Evolutionary conservation across 2,797 vertebrate genomes (phyloP).

Genomic region (Tachyglossus aculeatus): DNA sequence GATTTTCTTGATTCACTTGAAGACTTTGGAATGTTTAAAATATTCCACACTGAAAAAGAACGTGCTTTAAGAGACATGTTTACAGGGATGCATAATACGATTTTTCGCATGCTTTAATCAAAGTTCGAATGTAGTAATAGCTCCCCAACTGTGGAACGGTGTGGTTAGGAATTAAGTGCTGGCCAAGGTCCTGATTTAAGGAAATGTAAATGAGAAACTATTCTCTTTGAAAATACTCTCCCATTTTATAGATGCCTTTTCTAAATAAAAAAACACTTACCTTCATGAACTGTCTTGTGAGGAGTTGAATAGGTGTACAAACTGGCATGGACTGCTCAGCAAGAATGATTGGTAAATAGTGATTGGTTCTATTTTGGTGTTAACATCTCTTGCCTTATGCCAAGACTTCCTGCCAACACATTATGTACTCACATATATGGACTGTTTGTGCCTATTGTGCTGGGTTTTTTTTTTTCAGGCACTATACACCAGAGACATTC

Average conservation of each 20-base stretch:
- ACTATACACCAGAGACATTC: too few species aligned
- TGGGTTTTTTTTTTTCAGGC: too few species aligned
- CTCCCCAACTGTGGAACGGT: too few species aligned
- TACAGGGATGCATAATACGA: not conserved
- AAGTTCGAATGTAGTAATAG: not conserved
- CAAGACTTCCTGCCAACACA: too few species aligned
- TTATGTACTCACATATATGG: too few species aligned
- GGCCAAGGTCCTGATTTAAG: constrained; percentile 37
- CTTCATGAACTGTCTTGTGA: too few species aligned
- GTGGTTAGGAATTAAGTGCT: constrained; percentile 10
- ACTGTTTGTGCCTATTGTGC: too few species aligned
- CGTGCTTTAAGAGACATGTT: not conserved
- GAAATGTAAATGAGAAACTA: not conserved
- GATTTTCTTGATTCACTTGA: not conserved
- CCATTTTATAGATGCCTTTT: not conserved
- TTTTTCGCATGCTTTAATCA: not conserved
- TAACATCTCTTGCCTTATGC: not conserved
- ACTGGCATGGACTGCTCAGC: too few species aligned
- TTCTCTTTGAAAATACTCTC: not conserved
- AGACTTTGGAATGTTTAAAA: not conserved
- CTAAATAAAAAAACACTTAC: not conserved
- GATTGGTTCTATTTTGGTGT: too few species aligned
- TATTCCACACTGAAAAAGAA: not conserved
- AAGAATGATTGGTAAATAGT: not conserved
- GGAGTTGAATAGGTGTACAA: too few species aligned